Percentiles rank a stretch among this genome's conserved stretches.
Conservation (phyloP, 2,888 invertebrate genomes). For the Acanthococcus lagerstroemiae region DNA sequence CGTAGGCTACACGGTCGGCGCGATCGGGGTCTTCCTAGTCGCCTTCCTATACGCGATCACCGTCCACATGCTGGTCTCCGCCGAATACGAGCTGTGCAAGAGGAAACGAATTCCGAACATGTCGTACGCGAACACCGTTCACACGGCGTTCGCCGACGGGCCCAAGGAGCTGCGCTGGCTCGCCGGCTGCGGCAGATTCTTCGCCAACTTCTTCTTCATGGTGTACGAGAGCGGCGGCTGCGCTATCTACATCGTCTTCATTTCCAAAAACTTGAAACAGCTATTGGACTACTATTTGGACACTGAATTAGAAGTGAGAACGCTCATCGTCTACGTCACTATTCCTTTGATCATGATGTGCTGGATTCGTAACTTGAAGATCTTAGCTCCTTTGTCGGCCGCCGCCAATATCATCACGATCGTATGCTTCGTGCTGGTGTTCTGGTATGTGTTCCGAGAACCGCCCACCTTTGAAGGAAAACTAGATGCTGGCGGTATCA, state of each 20-base stretch:
- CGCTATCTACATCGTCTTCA: conserved; percentile 90
- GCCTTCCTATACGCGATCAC: conserved; percentile 87
- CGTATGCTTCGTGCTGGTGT: conserved; percentile 70
- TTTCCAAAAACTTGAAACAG: conserved; percentile 65
- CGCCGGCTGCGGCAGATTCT: conserved; percentile 47
- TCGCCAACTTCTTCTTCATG: conserved; percentile 62
- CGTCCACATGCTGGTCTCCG: conserved; percentile 68
- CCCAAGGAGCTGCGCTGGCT: conserved; percentile 43
- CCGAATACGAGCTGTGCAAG: conserved; percentile 45
- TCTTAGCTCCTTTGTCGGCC: conserved; percentile 79
- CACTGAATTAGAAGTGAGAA: conserved; percentile 30
- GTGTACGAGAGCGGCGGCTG: conserved; percentile 91
- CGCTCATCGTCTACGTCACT: conserved; percentile 38
- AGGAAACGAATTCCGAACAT: conserved; percentile 50
- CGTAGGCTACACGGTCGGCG: conserved; percentile 70
- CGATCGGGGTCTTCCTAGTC: conserved; percentile 68
- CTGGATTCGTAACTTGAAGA: conserved; percentile 72
- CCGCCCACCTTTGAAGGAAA: conserved; percentile 54
- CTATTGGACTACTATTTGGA: conserved; percentile 11
- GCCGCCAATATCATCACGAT: conserved; percentile 77
- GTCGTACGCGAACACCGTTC: conserved; percentile 70
- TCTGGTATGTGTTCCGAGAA: conserved; percentile 71
- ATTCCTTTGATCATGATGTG: conserved; percentile 59
- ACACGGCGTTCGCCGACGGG: conserved; percentile 65
- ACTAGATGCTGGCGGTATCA: conserved; percentile 52